Evolutionary conservation across 2,888 invertebrate genomes (phyloP), one percentile per base, ranked within the genome.

Genomic region (Ochropacha duplaris): DNA sequence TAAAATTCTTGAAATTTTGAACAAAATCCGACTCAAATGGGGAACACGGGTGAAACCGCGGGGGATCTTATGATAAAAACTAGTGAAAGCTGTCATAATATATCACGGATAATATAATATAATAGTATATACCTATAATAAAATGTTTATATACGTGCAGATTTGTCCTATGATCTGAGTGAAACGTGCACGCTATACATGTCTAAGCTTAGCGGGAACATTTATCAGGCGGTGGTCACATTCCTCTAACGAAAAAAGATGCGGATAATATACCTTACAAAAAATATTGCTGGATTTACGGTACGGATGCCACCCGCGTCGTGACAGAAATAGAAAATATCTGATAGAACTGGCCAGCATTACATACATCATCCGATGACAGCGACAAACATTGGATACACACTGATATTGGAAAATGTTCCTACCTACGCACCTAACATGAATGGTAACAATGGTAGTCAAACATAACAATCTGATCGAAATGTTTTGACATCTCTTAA

Each of bases 281-380:
- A 83, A 81, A 81, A 81, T 80, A 81, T 83, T 76, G 78, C 76
- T 68, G 78, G 82, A 79, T 86, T 83, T 81, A 80, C 76, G 64
- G 68, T 69, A 64, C 68, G 72, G 69, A 74, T 72, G 77, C 85
- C 86, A 83, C 83, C 83, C 81, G 80, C 84, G 78, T 80, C 85
- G 87, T 84, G 84, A 86, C 85, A 84, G 76, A 87, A 87, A 87
- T 87, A 87, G 86, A 81, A 84, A 87, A 84, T 84, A 81, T 84
- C 77, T 75, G 81, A 86, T 82, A 84, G 76, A 61, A 71, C 74
- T 69, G 71, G 69, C 73, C 76, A 78, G 76, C 80, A 76, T 80
- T 80, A 77, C 83, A 80, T 86, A 81, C 76, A 83, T 86, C 84
- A 86, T 78, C 39, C 63, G 76, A 76, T 83, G 86, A 84, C 84